phyloP scores from a whole-genome alignment of 2,888 invertebrate species.

The Tenthredo distinguenda region DNA sequence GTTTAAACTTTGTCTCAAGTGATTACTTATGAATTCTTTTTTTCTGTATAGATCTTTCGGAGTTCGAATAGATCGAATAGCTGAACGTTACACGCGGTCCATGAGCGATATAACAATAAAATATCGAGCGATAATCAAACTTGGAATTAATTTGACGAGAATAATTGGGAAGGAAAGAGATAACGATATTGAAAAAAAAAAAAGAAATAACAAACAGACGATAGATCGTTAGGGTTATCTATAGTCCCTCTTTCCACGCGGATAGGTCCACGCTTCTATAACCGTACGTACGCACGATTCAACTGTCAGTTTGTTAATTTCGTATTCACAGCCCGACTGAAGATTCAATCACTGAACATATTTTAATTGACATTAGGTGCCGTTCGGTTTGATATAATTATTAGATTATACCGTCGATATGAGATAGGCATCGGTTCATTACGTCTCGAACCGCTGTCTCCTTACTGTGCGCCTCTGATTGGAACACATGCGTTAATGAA shows the following conservation, averaged over 20 bases:
- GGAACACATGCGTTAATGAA: slow-evolving; percentile 48
- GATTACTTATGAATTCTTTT: background rate
- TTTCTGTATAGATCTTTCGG: background rate
- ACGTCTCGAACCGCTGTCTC: slow-evolving; percentile 57
- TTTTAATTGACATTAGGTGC: slow-evolving; percentile 69
- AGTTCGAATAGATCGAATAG: background rate
- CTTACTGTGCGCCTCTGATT: slow-evolving; percentile 23
- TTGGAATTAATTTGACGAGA: slow-evolving; percentile 35
- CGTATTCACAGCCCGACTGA: slow-evolving; percentile 47
- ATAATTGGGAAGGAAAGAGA: slow-evolving; percentile 29
- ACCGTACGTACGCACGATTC: slow-evolving; percentile 14
- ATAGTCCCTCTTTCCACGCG: background rate
- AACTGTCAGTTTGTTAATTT: slow-evolving; percentile 54
- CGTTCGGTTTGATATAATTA: slow-evolving; percentile 71
- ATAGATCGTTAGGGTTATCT: slow-evolving; percentile 32
- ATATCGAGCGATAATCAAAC: background rate
- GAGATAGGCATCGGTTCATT: slow-evolving; percentile 73
- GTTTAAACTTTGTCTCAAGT: background rate
- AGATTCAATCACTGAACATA: slow-evolving; percentile 53
- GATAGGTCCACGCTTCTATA: background rate
- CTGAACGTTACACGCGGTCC: background rate
- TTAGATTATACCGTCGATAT: slow-evolving; percentile 67
- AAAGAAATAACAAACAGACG: background rate
- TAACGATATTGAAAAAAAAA: background rate
- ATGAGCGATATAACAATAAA: background rate